Conservation (phyloP, 2,888 invertebrate genomes). For the Oxycera nigricornis region DNA sequence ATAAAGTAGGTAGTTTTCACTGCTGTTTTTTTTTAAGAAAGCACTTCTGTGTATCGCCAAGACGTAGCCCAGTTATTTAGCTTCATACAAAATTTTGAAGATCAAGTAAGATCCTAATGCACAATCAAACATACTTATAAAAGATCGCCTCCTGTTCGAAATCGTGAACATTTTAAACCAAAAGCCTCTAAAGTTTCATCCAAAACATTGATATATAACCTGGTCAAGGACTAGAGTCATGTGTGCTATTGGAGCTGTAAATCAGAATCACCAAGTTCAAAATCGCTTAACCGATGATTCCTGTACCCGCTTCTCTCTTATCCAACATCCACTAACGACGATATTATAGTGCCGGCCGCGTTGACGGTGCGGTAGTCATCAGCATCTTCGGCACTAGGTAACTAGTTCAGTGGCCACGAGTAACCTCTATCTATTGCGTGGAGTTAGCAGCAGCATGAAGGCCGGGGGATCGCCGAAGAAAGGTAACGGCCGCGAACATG, state of each 20-base stretch:
- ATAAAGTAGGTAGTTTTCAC: too few relatives aligned
- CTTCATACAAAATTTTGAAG: too few relatives aligned
- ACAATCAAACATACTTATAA: too few relatives aligned
- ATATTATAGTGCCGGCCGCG: not conserved
- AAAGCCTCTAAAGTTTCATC: too few relatives aligned
- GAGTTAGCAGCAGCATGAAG: constrained; percentile 4
- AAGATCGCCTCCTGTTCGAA: too few relatives aligned
- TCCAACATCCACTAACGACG: not conserved
- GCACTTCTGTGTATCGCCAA: too few relatives aligned
- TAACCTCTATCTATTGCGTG: constrained; percentile 52
- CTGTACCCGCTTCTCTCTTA: constrained; percentile 3
- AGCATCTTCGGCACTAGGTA: constrained; percentile 57
- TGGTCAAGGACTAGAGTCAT: too few relatives aligned
- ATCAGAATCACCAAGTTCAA: constrained; percentile 25
- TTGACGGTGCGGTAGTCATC: constrained; percentile 42
- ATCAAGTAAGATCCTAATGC: too few relatives aligned
- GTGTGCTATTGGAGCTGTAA: not conserved
- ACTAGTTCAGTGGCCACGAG: constrained; percentile 60
- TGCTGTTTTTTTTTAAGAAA: too few relatives aligned
- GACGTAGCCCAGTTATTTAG: too few relatives aligned
- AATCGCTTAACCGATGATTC: not conserved
- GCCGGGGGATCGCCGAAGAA: constrained; percentile 21
- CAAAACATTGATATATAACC: too few relatives aligned
- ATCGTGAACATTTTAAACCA: too few relatives aligned
- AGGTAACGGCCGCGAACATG: constrained; percentile 13